These are phyloP conservation scores for Callopanchax toddi DNA, from an alignment of 2,113 vertebrate species.

Conservation along the genomic window DNA sequence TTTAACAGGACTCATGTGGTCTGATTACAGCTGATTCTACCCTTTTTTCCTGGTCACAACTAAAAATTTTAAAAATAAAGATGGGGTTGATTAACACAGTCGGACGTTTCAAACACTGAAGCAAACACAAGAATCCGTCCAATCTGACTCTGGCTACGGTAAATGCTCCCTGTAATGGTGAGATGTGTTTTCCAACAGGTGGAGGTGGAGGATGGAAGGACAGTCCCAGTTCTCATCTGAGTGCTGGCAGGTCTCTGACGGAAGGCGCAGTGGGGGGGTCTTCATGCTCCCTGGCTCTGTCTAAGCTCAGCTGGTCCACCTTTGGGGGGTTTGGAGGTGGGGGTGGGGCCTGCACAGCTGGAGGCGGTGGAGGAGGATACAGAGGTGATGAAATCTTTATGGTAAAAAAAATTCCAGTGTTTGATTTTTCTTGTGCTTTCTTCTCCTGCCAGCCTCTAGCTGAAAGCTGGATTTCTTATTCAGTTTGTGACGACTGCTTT, in stretches of 20 bases:
- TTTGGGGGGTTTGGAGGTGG: slow-evolving; percentile 89
- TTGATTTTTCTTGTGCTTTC: not conserved
- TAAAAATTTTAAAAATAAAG: not conserved
- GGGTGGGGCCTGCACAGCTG: slow-evolving; percentile 89
- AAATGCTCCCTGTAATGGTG: too few relatives aligned
- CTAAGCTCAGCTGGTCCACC: slow-evolving; percentile 85
- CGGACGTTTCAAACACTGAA: too few relatives aligned
- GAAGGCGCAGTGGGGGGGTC: slow-evolving; percentile 86
- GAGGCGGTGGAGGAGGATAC: slow-evolving; percentile 89
- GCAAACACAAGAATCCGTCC: too few relatives aligned
- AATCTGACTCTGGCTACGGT: too few relatives aligned
- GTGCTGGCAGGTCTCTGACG: slow-evolving; percentile 82
- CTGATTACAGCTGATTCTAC: not conserved
- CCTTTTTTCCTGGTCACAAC: not conserved
- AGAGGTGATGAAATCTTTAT: slow-evolving; percentile 74
- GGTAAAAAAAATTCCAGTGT: not conserved
- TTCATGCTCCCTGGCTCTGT: slow-evolving; percentile 83
- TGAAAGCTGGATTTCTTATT: not conserved
- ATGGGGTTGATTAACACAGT: too few relatives aligned
- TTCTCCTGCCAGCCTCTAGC: not conserved
- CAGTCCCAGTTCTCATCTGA: slow-evolving; percentile 52
- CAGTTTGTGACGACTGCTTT: too few relatives aligned
- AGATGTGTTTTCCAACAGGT: slow-evolving; percentile 59
- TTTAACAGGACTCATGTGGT: not conserved
- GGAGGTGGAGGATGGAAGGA: slow-evolving; percentile 89